Base-by-base conservation (phyloP, 2,797 vertebrate genomes). In the Rousettus madagascariensis region DNA sequence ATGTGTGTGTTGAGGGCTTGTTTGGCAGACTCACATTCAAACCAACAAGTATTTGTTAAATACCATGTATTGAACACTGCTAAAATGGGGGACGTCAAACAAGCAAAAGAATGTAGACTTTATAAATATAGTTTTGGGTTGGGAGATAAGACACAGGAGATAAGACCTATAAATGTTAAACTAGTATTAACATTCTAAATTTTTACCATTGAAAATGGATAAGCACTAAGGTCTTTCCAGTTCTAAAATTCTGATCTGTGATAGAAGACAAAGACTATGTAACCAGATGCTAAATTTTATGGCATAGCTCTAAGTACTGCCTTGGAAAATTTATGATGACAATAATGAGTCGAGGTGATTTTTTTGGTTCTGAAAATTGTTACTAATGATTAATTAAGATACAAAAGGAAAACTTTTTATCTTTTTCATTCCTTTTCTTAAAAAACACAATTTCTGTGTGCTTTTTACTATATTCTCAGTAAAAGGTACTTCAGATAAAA, bases 401-500 rank as follows among this genome's bases (percentile, higher is more conserved):
- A 30, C 4, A 74, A 80, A 91, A 86, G n/a, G 6, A 95, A 95
- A 6, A 68, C 36, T 66, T 91, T 15, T 68, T 65, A 69, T 38
- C 17, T 51, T 65, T 85, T 88, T 75, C 26, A 46, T 57, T 94
- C 10, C 1, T 28, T 90, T 86, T 65, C 15, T 43, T 43, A n/a
- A 85, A 75, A 86, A 61, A 91, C 38, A 33, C 30, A 87, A 12
- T 11, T n/a, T 86, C 55, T 77, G 0, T 61, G 53, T 61, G 55
- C 13, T 77, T 80, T 85, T 63, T 75, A 79, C 30, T 94, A 38
- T 66, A 53, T 72, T 83, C 20, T 74, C 12, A 94, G 65, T 38
- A 80, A 57, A 57, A 86, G 28, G 55, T 69, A 74, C 26, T 75
- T 80, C 82, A 53, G 57, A 55, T 89, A 91, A 91, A 96, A 78